Evolutionary conservation across 2,113 vertebrate genomes (phyloP).

Genomic region (Nansenia antarctica): DNA sequence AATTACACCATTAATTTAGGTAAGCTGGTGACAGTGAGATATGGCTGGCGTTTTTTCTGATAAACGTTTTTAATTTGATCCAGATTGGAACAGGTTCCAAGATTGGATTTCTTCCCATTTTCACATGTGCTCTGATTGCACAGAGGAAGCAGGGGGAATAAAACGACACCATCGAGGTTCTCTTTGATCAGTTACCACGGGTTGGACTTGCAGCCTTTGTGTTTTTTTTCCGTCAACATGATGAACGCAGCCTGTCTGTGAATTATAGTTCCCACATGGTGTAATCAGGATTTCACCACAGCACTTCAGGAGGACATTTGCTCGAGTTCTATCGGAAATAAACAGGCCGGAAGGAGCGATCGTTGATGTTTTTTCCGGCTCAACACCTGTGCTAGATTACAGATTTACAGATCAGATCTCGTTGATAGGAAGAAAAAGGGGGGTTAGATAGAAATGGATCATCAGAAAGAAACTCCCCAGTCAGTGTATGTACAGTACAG

Average conservation of each 20-base stretch:
- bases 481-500: not conserved
- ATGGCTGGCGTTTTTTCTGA: constrained; percentile 12
- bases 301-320: constrained; percentile 22
- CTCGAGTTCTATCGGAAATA: constrained; percentile 13
- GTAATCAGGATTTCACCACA: constrained; percentile 10
- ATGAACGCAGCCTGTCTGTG: constrained; percentile 15
- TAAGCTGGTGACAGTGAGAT: constrained; percentile 30
- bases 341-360: not conserved
- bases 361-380: not conserved
- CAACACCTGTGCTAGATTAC: constrained; percentile 17
- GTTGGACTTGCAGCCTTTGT: constrained; percentile 19
- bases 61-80: constrained; percentile 55
- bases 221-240: constrained; percentile 16
- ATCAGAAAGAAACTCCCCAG: not conserved
- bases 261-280: constrained; percentile 20
- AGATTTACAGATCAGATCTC: not conserved
- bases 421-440: not conserved
- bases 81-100: no score
- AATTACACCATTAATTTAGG: constrained; percentile 24
- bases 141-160: constrained; percentile 26
- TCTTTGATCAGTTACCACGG: constrained; percentile 47
- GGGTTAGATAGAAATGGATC: not conserved
- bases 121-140: constrained; percentile 19
- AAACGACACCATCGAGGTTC: constrained; percentile 19
- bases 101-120: constrained; percentile 17